Conservation (phyloP, 2,113 vertebrate genomes). For the Callopanchax toddi region DNA sequence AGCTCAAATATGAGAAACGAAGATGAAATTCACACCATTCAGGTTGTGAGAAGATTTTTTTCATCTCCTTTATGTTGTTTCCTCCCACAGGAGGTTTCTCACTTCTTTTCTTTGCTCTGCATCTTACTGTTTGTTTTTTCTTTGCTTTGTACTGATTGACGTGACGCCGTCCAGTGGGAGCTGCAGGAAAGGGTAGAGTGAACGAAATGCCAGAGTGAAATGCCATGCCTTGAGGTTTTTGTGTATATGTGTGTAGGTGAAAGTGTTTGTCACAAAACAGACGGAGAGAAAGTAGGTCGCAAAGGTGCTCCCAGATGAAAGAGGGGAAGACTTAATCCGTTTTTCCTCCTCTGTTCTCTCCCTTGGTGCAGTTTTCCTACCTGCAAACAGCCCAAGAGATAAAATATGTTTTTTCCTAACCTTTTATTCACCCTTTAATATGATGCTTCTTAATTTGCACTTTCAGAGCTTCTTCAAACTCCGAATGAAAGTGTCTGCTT, state of each 20-base stretch:
- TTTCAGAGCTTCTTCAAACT: conserved; percentile 49
- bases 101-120: conserved; percentile 20
- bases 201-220: conserved; percentile 58
- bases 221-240: conserved; percentile 59
- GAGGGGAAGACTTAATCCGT: conserved; percentile 28
- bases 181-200: conserved; percentile 25
- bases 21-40: conserved; percentile 28
- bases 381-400: conserved; percentile 22
- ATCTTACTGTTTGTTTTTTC: conserved; percentile 17
- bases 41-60: conserved; percentile 26
- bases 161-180: conserved; percentile 53
- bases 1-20: conserved; percentile 24
- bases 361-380: conserved; percentile 7
- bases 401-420: conserved; percentile 23
- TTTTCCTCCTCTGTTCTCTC: conserved; percentile 29
- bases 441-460: conserved; percentile 64
- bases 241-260: conserved; percentile 49
- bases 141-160: conserved; percentile 48
- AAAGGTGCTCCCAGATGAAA: conserved; percentile 74
- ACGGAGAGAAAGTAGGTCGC: conserved; percentile 73
- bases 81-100: conserved; percentile 21
- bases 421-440: conserved; percentile 41
- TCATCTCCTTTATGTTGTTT: conserved; percentile 30
- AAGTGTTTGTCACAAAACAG: conserved; percentile 57
- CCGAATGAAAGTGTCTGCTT: conserved; percentile 63